phyloP scores from a whole-genome alignment of 35 echinoderm and acorn worm genomes.

The Acanthaster planci region DNA sequence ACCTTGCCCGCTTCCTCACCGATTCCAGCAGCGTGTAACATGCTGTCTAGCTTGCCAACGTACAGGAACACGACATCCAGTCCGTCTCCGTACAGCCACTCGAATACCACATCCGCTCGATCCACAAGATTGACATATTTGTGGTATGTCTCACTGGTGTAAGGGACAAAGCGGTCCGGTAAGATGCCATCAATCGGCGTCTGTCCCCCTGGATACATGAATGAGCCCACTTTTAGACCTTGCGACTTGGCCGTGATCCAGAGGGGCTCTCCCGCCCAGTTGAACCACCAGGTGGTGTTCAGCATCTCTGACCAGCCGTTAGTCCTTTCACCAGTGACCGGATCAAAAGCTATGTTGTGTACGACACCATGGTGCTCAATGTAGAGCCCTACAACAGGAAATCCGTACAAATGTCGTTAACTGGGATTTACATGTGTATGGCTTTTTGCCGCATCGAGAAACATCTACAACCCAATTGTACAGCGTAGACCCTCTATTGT shows the following conservation, averaged over 20 bases:
- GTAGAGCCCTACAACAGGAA: constrained; percentile 59
- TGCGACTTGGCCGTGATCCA: constrained; percentile 82
- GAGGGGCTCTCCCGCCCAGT: constrained; percentile 79
- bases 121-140: background rate
- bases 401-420: background rate
- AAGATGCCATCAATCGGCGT: constrained; percentile 2
- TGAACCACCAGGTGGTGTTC: constrained; percentile 78
- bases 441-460: background rate
- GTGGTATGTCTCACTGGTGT: constrained; percentile 20
- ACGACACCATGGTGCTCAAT: constrained; percentile 83
- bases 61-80: constrained; percentile 64
- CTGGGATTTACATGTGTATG: no score
- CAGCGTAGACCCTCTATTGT: background rate
- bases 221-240: constrained; percentile 58
- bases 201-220: constrained; percentile 83
- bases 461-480: background rate
- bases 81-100: constrained; percentile 59
- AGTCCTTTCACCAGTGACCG: constrained; percentile 51
- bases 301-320: constrained; percentile 50
- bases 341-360: constrained; percentile 80
- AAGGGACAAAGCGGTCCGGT: constrained; percentile 43
- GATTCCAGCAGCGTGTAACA: constrained; percentile 59
- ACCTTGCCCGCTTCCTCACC: constrained; percentile 34
- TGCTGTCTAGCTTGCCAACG: constrained; percentile 66
- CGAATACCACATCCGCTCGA: constrained; percentile 46